These are phyloP conservation scores for Eurystomus glaucurus DNA, from an alignment of 2,797 vertebrate genomes.

Conservation along the genomic window DNA sequence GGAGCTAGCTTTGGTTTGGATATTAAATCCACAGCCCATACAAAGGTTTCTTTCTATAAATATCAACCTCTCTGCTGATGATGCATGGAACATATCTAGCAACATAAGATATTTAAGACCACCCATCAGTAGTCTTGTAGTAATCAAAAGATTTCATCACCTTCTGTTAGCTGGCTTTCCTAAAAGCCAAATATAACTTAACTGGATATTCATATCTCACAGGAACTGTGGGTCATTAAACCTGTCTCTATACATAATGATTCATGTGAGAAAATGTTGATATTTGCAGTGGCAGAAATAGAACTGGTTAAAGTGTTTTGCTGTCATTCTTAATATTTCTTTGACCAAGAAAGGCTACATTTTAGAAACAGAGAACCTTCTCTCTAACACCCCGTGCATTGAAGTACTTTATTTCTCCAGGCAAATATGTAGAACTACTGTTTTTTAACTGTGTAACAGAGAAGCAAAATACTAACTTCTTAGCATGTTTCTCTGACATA, in stretches of 20 bases:
- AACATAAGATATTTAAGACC: not conserved
- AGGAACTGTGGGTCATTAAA: not conserved
- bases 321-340: not conserved
- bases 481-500: not conserved
- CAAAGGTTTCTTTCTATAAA: not conserved
- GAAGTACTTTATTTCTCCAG: not conserved
- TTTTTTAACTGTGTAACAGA: not conserved
- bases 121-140: not conserved
- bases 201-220: not conserved
- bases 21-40: constrained; percentile 13
- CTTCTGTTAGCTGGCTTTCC: not conserved
- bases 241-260: not conserved
- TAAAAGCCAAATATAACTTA: constrained; percentile 2
- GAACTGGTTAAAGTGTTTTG: not conserved
- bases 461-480: not conserved
- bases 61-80: not conserved
- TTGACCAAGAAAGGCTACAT: not conserved
- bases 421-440: not conserved
- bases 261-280: not conserved
- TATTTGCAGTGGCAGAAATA: not conserved
- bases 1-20: not conserved
- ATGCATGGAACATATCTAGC: not conserved
- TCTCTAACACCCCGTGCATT: not conserved
- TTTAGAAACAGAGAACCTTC: not conserved
- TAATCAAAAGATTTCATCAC: constrained; percentile 8